phyloP scores from a whole-genome alignment of 2,113 vertebrate genomes.

The Heloderma charlesbogerti region DNA sequence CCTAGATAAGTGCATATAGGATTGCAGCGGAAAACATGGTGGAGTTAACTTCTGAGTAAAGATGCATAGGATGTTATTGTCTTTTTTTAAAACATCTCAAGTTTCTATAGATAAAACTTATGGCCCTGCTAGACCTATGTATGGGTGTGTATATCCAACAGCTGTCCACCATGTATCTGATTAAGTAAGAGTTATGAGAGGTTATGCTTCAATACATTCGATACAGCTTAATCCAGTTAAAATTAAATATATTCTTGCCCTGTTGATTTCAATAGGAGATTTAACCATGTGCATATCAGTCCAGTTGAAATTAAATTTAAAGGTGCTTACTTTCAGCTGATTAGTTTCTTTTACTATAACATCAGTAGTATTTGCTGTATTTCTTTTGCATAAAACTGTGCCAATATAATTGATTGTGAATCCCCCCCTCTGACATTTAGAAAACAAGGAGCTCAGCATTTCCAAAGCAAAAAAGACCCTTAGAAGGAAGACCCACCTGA shows the following conservation, averaged over 20 bases:
- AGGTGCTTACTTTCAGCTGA: not conserved
- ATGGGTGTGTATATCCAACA: not conserved
- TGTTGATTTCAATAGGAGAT: not conserved
- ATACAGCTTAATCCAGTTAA: not conserved
- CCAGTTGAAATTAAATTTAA: not conserved
- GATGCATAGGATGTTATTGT: no score
- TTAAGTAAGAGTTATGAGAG: not conserved
- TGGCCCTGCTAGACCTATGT: no score
- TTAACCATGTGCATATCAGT: not conserved
- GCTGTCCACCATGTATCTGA: not conserved
- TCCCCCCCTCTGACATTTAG: slow-evolving; percentile 37
- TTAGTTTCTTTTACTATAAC: not conserved
- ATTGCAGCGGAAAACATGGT: no score
- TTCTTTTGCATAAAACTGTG: not conserved
- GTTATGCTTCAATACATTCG: not conserved
- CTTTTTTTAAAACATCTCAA: no score
- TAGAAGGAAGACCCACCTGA: not conserved
- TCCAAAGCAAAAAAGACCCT: slow-evolving; percentile 30
- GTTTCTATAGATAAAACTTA: no score
- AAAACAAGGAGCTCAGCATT: not conserved
- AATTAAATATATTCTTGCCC: not conserved
- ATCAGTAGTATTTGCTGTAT: not conserved
- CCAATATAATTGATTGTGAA: not conserved
- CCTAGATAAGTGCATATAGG: no score
- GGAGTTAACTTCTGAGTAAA: no score